phyloP scores from a whole-genome alignment of 2,113 vertebrate species.

The Larimichthys crocea region DNA sequence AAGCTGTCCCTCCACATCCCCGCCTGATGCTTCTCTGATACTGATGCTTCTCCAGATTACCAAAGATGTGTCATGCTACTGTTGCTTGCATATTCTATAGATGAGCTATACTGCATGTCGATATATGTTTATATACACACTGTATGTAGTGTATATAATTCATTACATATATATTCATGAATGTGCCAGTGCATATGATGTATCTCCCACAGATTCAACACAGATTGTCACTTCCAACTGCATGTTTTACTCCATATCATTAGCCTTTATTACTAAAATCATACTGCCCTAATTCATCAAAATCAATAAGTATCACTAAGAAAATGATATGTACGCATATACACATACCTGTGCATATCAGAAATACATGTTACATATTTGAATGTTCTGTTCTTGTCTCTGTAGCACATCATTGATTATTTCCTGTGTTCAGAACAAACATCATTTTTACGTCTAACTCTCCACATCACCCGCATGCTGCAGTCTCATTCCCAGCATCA shows the following conservation, averaged over 20 bases:
- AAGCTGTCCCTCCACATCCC: constrained; percentile 17
- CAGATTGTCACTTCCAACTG: neutral
- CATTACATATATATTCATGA: neutral
- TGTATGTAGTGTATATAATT: constrained; percentile 5
- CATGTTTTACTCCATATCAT: constrained; percentile 12
- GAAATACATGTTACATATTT: constrained; percentile 4
- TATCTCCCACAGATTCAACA: neutral
- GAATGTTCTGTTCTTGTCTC: constrained; percentile 26
- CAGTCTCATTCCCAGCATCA: constrained; percentile 39
- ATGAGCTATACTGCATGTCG: neutral
- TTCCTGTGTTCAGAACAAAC: constrained; percentile 14
- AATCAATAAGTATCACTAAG: neutral
- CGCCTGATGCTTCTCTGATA: constrained; percentile 29
- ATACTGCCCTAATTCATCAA: neutral
- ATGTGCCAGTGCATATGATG: constrained; percentile 3
- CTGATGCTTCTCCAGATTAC: constrained; percentile 23
- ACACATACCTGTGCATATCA: neutral
- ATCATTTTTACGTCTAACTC: constrained; percentile 5
- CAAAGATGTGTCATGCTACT: constrained; percentile 27
- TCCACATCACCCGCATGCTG: constrained; percentile 50
- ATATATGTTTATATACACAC: neutral
- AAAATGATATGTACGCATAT: neutral
- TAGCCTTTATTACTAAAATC: neutral
- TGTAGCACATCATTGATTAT: constrained; percentile 32
- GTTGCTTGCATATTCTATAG: constrained; percentile 9